These are phyloP conservation scores for Crypturellus tataupa DNA, from an alignment of 2,797 vertebrate species.

Conservation along the genomic window DNA sequence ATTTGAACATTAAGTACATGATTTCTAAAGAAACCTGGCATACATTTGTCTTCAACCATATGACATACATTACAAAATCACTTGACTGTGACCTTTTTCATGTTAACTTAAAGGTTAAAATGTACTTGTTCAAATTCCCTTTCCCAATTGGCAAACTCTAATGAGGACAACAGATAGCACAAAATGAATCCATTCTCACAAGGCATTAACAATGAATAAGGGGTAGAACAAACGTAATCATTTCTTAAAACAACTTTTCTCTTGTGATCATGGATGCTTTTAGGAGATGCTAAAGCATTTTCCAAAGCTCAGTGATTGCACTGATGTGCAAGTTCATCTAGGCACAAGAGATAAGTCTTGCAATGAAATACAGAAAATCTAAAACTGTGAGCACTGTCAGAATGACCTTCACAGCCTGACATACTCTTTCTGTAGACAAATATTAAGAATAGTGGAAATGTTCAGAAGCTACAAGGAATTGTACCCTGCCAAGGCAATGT, in stretches of 20 bases:
- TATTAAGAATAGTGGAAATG: background rate
- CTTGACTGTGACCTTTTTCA: slow-evolving; percentile 19
- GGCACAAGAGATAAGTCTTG: slow-evolving; percentile 5
- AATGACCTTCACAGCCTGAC: background rate
- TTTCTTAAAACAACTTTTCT: slow-evolving; percentile 15
- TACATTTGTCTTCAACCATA: background rate
- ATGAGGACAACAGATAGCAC: background rate
- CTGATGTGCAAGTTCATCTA: slow-evolving; percentile 2
- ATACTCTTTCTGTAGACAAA: background rate
- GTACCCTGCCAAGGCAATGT: background rate
- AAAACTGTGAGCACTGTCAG: background rate
- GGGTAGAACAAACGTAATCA: background rate
- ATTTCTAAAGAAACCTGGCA: slow-evolving; percentile 32
- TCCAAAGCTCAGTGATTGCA: background rate
- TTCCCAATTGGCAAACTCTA: slow-evolving; percentile 10
- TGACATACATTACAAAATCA: slow-evolving; percentile 17
- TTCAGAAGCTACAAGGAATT: background rate
- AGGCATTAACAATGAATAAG: background rate
- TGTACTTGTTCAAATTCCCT: background rate
- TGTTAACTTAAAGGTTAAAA: slow-evolving; percentile 44
- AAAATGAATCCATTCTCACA: slow-evolving; percentile 35
- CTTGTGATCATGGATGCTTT: slow-evolving; percentile 35
- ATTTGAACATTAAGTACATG: slow-evolving; percentile 35
- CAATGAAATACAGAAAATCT: background rate
- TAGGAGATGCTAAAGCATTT: background rate